These are phyloP conservation scores for Lochmaea crataegi DNA, from an alignment of 2,888 invertebrate genomes.

Conservation along the genomic window DNA sequence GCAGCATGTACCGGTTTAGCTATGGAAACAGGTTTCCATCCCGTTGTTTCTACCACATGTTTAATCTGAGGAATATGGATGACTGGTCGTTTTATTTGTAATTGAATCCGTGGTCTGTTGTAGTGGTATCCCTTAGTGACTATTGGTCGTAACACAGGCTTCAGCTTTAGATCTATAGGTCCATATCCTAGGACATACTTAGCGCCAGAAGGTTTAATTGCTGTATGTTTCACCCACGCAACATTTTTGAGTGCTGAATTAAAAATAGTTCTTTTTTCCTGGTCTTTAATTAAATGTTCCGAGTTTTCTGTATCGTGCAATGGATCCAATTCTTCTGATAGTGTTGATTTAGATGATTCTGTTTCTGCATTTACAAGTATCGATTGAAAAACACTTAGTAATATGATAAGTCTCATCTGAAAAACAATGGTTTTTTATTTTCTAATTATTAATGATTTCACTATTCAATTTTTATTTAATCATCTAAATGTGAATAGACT, in stretches of 20 bases:
- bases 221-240: conserved; percentile 58
- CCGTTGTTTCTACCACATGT: conserved; percentile 29
- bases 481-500: too few relatives aligned
- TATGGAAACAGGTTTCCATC: conserved; percentile 37
- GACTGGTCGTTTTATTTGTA: conserved; percentile 46
- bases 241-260: conserved; percentile 46
- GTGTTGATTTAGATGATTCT: conserved; percentile 43
- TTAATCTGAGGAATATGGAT: conserved; percentile 37
- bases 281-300: conserved; percentile 51
- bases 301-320: conserved; percentile 52
- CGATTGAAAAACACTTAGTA: conserved; percentile 40
- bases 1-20: conserved; percentile 42
- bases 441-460: neutral
- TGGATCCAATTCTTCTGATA: conserved; percentile 54
- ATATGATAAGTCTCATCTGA: conserved; percentile 44
- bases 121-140: conserved; percentile 49
- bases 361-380: conserved; percentile 48
- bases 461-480: too few relatives aligned
- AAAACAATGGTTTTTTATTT: conserved; percentile 30
- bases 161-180: conserved; percentile 55
- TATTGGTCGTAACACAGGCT: conserved; percentile 55
- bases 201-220: conserved; percentile 54
- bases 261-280: conserved; percentile 60
- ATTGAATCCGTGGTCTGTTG: conserved; percentile 48
- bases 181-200: conserved; percentile 57